These are phyloP conservation scores for Uropsilus gracilis DNA, from an alignment of 2,113 vertebrate genomes.

Conservation along the genomic window DNA sequence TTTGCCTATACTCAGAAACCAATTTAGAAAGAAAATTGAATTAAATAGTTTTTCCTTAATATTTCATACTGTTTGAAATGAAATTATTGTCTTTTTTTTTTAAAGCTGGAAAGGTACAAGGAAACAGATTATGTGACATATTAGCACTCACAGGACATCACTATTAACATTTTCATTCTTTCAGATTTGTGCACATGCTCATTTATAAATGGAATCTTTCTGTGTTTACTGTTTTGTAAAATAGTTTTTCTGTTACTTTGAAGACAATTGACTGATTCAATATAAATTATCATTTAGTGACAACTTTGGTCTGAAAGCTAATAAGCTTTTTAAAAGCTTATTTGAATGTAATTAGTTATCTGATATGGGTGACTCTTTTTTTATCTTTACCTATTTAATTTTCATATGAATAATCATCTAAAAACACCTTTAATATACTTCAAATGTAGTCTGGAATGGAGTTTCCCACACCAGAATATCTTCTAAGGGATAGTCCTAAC, in stretches of 20 bases:
- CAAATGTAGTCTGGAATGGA: background rate
- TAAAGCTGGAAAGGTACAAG: background rate
- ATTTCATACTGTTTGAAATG: background rate
- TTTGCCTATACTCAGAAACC: background rate
- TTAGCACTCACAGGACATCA: background rate
- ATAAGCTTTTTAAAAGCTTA: background rate
- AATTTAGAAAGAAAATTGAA: background rate
- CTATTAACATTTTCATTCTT: conserved; percentile 19
- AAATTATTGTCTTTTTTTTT: background rate
- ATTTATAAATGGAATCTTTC: background rate
- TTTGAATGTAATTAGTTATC: background rate
- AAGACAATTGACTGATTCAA: conserved; percentile 10
- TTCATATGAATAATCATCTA: background rate
- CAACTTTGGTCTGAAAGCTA: conserved; percentile 26
- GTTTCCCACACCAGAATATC: background rate
- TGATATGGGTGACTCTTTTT: background rate
- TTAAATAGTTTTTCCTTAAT: background rate
- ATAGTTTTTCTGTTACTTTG: conserved; percentile 20
- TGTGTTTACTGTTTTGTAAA: background rate
- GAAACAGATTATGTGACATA: background rate
- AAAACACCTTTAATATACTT: background rate
- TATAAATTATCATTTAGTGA: background rate
- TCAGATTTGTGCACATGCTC: background rate
- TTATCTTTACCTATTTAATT: background rate
- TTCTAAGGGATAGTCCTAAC: background rate